A percentile compares a stretch with the other conserved stretches of the same genome.
These are phyloP conservation scores for Melinaea menophilus DNA, from an alignment of 2,888 invertebrate species.

Conservation along the genomic window DNA sequence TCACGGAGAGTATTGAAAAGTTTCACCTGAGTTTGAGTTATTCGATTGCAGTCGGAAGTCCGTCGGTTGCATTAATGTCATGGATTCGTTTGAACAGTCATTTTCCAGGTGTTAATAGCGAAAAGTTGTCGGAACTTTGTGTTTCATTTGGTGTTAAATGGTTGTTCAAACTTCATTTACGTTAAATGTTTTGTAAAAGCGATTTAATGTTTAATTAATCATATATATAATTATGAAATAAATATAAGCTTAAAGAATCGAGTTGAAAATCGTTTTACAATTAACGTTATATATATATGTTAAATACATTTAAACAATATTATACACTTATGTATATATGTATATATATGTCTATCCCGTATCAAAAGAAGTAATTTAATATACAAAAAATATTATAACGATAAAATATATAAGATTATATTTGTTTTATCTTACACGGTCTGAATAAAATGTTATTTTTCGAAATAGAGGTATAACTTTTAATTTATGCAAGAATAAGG, in stretches of 20 bases:
- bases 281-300: no score
- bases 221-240: no score
- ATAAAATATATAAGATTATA: no score
- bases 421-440: no score
- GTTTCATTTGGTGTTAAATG: slow-evolving; percentile 7
- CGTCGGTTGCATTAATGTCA: slow-evolving; percentile 43
- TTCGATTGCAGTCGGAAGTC: slow-evolving; percentile 61
- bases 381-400: no score
- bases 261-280: no score
- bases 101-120: slow-evolving; percentile 24
- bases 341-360: no score
- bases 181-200: neutral
- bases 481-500: slow-evolving; percentile 1
- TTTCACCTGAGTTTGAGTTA: slow-evolving; percentile 71
- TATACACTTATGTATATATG: no score
- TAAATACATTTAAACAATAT: no score
- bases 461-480: neutral
- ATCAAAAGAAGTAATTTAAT: no score
- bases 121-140: slow-evolving; percentile 14
- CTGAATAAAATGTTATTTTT: no score
- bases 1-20: slow-evolving; percentile 71
- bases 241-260: no score
- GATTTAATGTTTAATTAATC: neutral
- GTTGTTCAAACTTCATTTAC: neutral
- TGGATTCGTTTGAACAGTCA: slow-evolving; percentile 39